Evolutionary conservation across 2,113 vertebrate species (phyloP).

Genomic region (Scophthalmus maximus): DNA sequence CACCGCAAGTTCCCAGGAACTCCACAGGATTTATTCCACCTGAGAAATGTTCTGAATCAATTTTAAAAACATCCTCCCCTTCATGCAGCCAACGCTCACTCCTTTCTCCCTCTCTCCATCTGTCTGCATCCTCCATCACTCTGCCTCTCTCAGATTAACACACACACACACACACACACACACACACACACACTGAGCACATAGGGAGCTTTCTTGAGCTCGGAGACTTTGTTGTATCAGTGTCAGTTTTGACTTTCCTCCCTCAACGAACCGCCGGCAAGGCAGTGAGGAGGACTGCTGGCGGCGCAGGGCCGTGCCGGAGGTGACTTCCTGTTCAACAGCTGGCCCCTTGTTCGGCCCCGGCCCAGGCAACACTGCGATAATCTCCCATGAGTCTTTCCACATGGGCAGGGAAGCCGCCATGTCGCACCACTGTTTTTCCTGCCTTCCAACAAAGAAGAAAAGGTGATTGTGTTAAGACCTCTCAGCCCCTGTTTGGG

Average conservation of each 20-base stretch:
- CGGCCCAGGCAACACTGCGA: constrained; percentile 56
- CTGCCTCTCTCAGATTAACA: constrained; percentile 38
- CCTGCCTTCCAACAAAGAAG: constrained; percentile 78
- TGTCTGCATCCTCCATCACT: constrained; percentile 4
- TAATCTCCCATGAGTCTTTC: constrained; percentile 81
- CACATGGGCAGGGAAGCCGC: constrained; percentile 77
- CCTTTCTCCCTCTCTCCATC: constrained; percentile 4
- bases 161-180: no score
- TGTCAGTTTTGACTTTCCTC: constrained; percentile 69
- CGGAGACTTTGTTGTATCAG: constrained; percentile 69
- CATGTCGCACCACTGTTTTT: constrained; percentile 77
- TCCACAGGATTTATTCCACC: constrained; percentile 49
- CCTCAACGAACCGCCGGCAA: constrained; percentile 45
- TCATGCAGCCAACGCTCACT: constrained; percentile 2
- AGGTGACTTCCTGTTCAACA: constrained; percentile 83
- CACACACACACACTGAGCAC: constrained; percentile 43
- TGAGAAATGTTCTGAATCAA: constrained; percentile 46
- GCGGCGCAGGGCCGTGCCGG: constrained; percentile 66
- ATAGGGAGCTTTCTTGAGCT: constrained; percentile 76
- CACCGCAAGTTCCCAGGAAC: constrained; percentile 38
- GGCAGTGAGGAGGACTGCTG: constrained; percentile 54
- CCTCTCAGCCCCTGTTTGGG: constrained; percentile 58
- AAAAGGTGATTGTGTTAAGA: constrained; percentile 81
- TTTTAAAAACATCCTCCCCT: constrained; percentile 44
- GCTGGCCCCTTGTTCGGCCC: constrained; percentile 72